These are phyloP conservation scores for Tetanocera ferruginea DNA, from an alignment of 2,888 invertebrate genomes.

Conservation along the genomic window DNA sequence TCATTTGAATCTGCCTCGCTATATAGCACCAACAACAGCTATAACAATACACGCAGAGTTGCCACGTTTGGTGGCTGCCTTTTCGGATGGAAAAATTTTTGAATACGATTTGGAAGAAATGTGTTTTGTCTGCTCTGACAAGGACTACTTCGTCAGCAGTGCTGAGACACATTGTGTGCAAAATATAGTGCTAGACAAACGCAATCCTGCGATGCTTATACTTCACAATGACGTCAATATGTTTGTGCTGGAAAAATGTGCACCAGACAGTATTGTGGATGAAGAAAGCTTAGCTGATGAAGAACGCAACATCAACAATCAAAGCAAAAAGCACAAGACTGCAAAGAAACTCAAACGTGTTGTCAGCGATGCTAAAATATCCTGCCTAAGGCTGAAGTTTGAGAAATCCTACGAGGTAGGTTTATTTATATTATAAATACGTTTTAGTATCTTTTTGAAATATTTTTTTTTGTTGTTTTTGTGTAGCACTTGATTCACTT, in stretches of 20 bases:
- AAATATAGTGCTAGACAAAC: conserved; percentile 76
- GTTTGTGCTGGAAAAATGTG: conserved; percentile 68
- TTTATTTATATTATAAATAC: conserved; percentile 6
- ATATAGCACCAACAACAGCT: conserved; percentile 79
- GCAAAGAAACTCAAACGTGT: conserved; percentile 39
- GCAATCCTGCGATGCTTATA: conserved; percentile 76
- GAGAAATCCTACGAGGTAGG: conserved; percentile 57
- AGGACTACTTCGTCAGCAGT: conserved; percentile 71
- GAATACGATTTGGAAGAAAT: conserved; percentile 80
- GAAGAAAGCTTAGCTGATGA: neutral
- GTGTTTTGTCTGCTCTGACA: conserved; percentile 73
- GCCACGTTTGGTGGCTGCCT: conserved; percentile 78
- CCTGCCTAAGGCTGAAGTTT: conserved; percentile 49
- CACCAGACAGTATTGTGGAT: neutral
- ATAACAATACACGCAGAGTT: conserved; percentile 76
- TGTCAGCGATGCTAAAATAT: conserved; percentile 40
- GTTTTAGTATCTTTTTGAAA: neutral
- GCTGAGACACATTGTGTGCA: conserved; percentile 71
- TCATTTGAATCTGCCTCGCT: conserved; percentile 78
- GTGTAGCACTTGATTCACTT: conserved; percentile 81
- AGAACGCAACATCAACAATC: conserved; percentile 35
- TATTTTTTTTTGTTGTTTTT: neutral
- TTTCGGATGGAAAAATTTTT: conserved; percentile 85
- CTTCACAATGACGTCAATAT: conserved; percentile 78
- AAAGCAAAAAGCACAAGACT: conserved; percentile 32